Evolutionary conservation across 2,888 invertebrate species (phyloP).

Genomic region (Stomorhina lunata): DNA sequence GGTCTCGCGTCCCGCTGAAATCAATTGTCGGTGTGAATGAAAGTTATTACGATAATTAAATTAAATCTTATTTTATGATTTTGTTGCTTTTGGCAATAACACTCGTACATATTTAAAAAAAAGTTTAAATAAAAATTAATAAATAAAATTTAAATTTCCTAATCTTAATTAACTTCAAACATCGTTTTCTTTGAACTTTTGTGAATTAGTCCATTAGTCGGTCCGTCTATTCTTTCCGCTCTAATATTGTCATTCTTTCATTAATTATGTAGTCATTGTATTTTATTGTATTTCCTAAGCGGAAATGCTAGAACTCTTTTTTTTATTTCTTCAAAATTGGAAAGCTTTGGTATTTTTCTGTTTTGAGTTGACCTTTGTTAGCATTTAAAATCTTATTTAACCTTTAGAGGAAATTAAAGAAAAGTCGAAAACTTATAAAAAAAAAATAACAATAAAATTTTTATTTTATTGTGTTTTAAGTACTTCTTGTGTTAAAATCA

Average conservation of each 20-base stretch:
- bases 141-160: too few species aligned
- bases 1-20: slow-evolving; percentile 10
- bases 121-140: too few species aligned
- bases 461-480: slow-evolving; percentile 11
- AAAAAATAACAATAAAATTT: slow-evolving; percentile 6
- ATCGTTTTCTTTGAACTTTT: not conserved
- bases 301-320: slow-evolving; percentile 25
- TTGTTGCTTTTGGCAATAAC: too few species aligned
- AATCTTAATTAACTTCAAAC: not conserved
- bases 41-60: too few species aligned
- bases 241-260: not conserved
- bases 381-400: slow-evolving; percentile 11
- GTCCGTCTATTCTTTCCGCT: too few species aligned
- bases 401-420: not conserved
- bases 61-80: too few species aligned
- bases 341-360: not conserved
- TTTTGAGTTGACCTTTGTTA: slow-evolving; percentile 2
- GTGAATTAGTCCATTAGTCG: not conserved
- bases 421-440: too few species aligned
- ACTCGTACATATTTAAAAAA: too few species aligned
- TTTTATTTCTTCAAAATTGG: not conserved
- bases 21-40: slow-evolving; percentile 25
- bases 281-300: not conserved
- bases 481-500: slow-evolving; percentile 39
- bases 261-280: not conserved